Evolutionary conservation across 1,140 invertebrate genomes (phyloP).

Genomic region (Saccostrea glomerata): DNA sequence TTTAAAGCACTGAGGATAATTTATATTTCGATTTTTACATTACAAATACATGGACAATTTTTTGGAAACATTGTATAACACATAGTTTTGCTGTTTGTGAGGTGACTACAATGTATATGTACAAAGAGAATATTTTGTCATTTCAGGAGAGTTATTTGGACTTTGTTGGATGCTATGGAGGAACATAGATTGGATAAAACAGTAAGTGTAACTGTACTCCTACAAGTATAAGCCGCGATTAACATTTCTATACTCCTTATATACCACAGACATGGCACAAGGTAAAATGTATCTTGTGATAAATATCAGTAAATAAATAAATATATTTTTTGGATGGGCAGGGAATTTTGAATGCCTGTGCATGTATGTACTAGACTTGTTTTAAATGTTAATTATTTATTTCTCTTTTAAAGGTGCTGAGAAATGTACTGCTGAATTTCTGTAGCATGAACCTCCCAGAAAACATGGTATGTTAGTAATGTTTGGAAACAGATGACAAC

Average conservation of each 20-base stretch:
- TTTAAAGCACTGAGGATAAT: no score
- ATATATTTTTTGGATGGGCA: no score
- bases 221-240: no score
- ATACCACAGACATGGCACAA: no score
- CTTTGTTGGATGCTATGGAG: conserved; percentile 88
- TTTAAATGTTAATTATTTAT: background rate
- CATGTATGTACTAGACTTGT: background rate
- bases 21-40: no score
- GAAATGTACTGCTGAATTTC: conserved; percentile 95
- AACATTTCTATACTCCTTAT: no score
- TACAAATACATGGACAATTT: no score
- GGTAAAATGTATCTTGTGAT: no score
- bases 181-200: conserved; percentile 90
- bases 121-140: background rate
- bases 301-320: no score
- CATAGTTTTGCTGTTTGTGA: no score
- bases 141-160: conserved; percentile 49
- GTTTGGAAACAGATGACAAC: no score
- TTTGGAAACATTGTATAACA: no score
- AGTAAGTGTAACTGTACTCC: conserved; percentile 64
- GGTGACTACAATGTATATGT: background rate
- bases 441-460: conserved; percentile 96
- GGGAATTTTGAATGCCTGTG: background rate
- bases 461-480: conserved; percentile 89
- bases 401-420: conserved; percentile 85